Base-by-base conservation (phyloP, 2,113 vertebrate genomes). In the Ophiodon elongatus region DNA sequence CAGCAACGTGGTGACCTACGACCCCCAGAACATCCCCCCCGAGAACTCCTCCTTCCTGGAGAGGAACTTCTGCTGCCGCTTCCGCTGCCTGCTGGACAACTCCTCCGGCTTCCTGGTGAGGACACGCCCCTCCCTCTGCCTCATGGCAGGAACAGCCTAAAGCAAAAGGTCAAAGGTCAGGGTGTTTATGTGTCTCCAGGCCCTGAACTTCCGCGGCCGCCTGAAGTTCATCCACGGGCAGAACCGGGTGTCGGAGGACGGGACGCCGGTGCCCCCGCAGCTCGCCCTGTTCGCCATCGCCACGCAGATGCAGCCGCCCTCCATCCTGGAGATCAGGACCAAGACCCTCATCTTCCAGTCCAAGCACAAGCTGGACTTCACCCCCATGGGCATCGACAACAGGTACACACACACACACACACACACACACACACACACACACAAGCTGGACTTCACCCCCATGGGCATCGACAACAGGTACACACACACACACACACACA, bases 1-100 rank as follows among this genome's bases (percentile, higher is more conserved):
- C 87, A 85, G 7, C 47, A 85, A 86, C 29, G 21, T 93, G 76
- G 54, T 91, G 8, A 0, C 31, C 43, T 94, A 90, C 45, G 86
- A 96, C 85, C 93, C 29, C 0, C 85, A 94, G 41, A 70, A 82
- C 72, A 70, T 96, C 47, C 95, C 94, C 1, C 94, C 93, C 2
- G 96, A 97, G 62, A 96, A 96, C 87, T 96, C 95, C 0, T 95
- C 95, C 62, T 96, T 96, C 86, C 94, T 96, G 86, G 96, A 97
- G 89, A 95, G 96, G 62, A 96, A 90, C 88, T 97, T 97, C 31
- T 90, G 95, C 85, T 97, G 96, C 62, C 92, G 93, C 0, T 97
- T 97, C 80, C 94, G 95, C 76, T 97, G 96, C 87, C 94, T 97
- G n/a, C 93, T 96, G 23, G 96, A 96, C 93, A 96, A 95, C 82